Conservation (phyloP, 2,888 invertebrate species). For the Tetrapedia diversipes region DNA sequence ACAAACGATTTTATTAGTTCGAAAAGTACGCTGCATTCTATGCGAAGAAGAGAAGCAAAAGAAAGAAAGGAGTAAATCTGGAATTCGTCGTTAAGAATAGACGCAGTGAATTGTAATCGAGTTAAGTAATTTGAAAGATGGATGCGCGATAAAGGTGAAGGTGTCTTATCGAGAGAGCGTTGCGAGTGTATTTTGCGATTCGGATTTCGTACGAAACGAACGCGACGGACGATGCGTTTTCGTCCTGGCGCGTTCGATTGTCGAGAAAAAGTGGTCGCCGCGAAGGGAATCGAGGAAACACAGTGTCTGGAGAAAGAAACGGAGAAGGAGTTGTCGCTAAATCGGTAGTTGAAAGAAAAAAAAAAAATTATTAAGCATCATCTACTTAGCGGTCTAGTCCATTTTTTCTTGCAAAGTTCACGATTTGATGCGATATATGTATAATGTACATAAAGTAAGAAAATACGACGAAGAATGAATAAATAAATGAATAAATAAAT, state of each 20-base stretch:
- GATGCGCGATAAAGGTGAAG: slow-evolving; percentile 13
- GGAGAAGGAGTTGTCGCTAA: too few species aligned
- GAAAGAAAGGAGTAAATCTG: slow-evolving; percentile 56
- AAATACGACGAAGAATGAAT: too few species aligned
- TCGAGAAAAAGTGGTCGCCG: slow-evolving; percentile 23
- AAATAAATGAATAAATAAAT: too few species aligned
- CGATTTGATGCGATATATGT: slow-evolving; percentile 58
- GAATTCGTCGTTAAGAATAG: slow-evolving; percentile 66
- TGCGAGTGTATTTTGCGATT: slow-evolving; percentile 24
- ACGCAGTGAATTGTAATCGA: slow-evolving; percentile 59
- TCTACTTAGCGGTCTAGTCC: slow-evolving; percentile 76
- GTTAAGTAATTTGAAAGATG: slow-evolving; percentile 55
- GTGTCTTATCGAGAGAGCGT: slow-evolving; percentile 14
- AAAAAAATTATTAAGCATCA: slow-evolving; percentile 58
- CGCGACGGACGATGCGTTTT: slow-evolving; percentile 21
- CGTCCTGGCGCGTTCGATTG: slow-evolving; percentile 27
- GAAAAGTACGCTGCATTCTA: slow-evolving; percentile 71
- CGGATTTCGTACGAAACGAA: slow-evolving; percentile 6
- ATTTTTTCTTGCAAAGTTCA: slow-evolving; percentile 70
- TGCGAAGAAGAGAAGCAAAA: slow-evolving; percentile 66
- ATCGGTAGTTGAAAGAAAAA: slow-evolving; percentile 38
- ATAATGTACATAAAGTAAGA: slow-evolving; percentile 62
- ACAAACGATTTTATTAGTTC: slow-evolving; percentile 78
- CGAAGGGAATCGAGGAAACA: slow-evolving; percentile 21
- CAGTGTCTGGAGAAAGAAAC: slow-evolving; percentile 39